Evolutionary conservation across 2,888 invertebrate genomes (phyloP), one percentile per base, ranked within the genome.

Genomic region (Invenusta paracnida): DNA sequence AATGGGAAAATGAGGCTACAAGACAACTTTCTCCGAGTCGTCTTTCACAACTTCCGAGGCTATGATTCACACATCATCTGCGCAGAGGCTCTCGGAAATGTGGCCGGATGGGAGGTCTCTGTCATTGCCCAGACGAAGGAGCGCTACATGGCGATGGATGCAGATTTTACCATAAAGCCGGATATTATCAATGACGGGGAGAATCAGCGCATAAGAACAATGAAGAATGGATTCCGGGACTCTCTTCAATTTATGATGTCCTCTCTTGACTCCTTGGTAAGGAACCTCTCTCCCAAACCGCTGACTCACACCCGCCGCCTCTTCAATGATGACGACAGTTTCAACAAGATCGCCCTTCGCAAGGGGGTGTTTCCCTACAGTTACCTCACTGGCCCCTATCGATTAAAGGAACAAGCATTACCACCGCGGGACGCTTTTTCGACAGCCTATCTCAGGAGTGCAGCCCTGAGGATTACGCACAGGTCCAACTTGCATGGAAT

Each of bases 21-120:
- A 73, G 73, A 73, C 27, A 73, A 73, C 73, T 73, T 13, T 73
- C 25, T 73, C 2, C 73, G 11, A 5, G 2, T 73, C 73, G 5
- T 73, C 27, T 73, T 73, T 23, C 73, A 73, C 25, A 23, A n/a
- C 23, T 73, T 73, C 2, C 73, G 73, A 2, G 27, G 27, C 27
- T 73, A 73, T 73, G 73, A 73, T 73, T 13, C 11, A 2, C 73
- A 73, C 27, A 73, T 73, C 27, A 73, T 73, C 73, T 73, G 73
- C 23, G 11, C 11, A 5, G 73, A 73, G 27, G 73, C 73, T 5
- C 23, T 73, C 2, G 73, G 73, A 5, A 5, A 73, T 2, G 2
- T 73, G 11, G 23, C 17, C 5, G 27, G 23, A 2, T 73, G 73
- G 73, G 25, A 5, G 25, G 5, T 73, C 2, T 73, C 73, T 13